These are phyloP conservation scores for Probaryconus sp. DNA, from an alignment of 1,140 invertebrate species.

Conservation along the genomic window DNA sequence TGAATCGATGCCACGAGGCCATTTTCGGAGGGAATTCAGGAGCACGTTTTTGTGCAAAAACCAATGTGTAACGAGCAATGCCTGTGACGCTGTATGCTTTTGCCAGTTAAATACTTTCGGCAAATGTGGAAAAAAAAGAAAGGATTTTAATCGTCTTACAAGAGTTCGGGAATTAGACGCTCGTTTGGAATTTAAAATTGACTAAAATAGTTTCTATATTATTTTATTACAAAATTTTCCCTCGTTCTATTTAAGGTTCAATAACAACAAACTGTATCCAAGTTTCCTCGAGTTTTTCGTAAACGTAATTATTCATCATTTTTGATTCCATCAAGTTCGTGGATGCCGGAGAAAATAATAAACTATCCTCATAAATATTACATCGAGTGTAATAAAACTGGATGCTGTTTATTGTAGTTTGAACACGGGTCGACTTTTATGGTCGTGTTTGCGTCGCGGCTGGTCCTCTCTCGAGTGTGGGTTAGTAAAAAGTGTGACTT, in stretches of 20 bases:
- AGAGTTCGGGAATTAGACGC: too few relatives aligned
- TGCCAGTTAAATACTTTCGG: slow-evolving; percentile 17
- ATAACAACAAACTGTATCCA: too few relatives aligned
- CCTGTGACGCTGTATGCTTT: slow-evolving; percentile 9
- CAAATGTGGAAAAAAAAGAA: slow-evolving; percentile 9
- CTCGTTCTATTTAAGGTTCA: too few relatives aligned
- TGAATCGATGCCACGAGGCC: slow-evolving; percentile 43
- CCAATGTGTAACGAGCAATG: too few relatives aligned
- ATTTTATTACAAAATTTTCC: too few relatives aligned
- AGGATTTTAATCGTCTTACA: too few relatives aligned
- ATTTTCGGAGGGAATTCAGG: slow-evolving; percentile 26
- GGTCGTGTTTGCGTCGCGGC: slow-evolving; percentile 25
- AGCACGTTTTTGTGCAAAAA: slow-evolving; percentile 22
- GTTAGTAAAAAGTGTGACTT: slow-evolving; percentile 24
- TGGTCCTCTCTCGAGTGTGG: background rate
- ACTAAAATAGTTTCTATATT: too few relatives aligned
- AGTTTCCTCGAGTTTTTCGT: too few relatives aligned
- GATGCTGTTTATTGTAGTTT: slow-evolving; percentile 33
- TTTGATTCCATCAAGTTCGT: too few relatives aligned
- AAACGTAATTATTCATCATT: too few relatives aligned
- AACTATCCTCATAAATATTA: slow-evolving; percentile 52
- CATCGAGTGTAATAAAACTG: slow-evolving; percentile 37
- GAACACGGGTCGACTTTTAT: slow-evolving; percentile 43
- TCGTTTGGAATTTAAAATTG: too few relatives aligned
- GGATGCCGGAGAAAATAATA: slow-evolving; percentile 35